Conservation (phyloP, 2,113 vertebrate species). For the Stegastes partitus region DNA sequence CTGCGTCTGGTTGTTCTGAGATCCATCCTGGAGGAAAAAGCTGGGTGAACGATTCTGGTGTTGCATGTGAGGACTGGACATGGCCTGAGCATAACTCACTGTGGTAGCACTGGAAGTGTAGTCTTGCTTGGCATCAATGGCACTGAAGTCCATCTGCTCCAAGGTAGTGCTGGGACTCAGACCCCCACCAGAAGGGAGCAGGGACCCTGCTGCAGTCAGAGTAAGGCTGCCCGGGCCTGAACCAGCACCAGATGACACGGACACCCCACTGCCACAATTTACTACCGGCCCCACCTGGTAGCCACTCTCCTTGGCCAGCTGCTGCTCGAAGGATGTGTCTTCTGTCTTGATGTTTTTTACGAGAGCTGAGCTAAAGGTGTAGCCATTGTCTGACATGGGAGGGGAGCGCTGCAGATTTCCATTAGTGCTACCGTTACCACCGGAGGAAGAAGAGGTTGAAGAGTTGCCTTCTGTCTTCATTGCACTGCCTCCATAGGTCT, state of each 20-base stretch:
- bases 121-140: conserved; percentile 97
- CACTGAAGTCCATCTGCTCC: conserved; percentile 99
- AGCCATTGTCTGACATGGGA: conserved; percentile 87
- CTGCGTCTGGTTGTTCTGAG: conserved; percentile 85
- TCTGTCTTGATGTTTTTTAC: conserved; percentile 97
- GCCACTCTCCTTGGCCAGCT: conserved; percentile 93
- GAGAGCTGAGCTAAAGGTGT: conserved; percentile 90
- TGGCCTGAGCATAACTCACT: conserved; percentile 89
- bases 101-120: conserved; percentile 84
- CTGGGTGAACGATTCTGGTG: conserved; percentile 96
- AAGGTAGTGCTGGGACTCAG: conserved; percentile 98
- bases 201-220: conserved; percentile 89
- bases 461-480: conserved; percentile 91
- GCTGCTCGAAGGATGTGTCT: conserved; percentile 99
- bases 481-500: conserved; percentile 97
- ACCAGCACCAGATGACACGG: conserved; percentile 85
- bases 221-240: conserved; percentile 88
- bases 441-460: conserved; percentile 75
- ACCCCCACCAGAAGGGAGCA: conserved; percentile 96
- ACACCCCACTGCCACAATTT: conserved; percentile 80
- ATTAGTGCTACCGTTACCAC: conserved; percentile 82
- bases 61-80: conserved; percentile 92
- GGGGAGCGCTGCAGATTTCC: conserved; percentile 89
- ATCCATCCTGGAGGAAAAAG: conserved; percentile 97
- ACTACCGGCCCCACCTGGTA: conserved; percentile 85